Evolutionary conservation across 2,888 invertebrate genomes (phyloP), one percentile per base, ranked within the genome.

Genomic region (Drymonia ruficornis): DNA sequence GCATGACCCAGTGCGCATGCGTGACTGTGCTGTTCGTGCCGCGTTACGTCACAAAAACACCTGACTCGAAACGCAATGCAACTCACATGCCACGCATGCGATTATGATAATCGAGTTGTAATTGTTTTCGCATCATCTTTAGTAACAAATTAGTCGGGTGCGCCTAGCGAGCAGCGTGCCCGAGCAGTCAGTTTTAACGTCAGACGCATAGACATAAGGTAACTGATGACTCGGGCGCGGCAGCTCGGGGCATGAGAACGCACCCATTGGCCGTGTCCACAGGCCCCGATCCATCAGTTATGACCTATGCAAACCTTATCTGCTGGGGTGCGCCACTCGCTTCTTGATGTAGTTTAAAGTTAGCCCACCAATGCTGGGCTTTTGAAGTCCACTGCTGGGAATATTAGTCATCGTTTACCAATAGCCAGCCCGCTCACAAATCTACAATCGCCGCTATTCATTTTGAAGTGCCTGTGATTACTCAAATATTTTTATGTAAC

Each of bases 21-120:
- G 18, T 18, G 42, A 42, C n/a, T 16, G n/a, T 18, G 42, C 7
- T 18, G 18, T n/a, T 38, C 42, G 42, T 42, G 42, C 18, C 40
- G 23, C 11, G 2, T 65, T 63, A 56, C 65, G 31, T 65, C 59
- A 65, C 16, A 38, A 34, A 38, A 16, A 18, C 42, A 40, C 16
- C 13, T 61, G 55, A 55, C 52, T 52, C 50, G 36, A 63, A 65
- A 65, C 59, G 29, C 40, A 52, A 54, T 55, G 52, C 50, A 56
- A 38, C 48, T 62, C 34, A 46, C 0, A 44, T 65, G 18, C 18
- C 63, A 61, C 58, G 65, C 58, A 44, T 61, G 53, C 49, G 64
- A 52, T 31, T 31, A 31, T 31, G 12, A 31, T 31, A 31, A 31
- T 31, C 31, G 31, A 31, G 31, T 31, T 31, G 31, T 31, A 31